Percentiles rank a stretch among this genome's conserved stretches.
These are phyloP conservation scores for Odontophorus gujanensis DNA, from an alignment of 2,113 vertebrate genomes.

Conservation along the genomic window DNA sequence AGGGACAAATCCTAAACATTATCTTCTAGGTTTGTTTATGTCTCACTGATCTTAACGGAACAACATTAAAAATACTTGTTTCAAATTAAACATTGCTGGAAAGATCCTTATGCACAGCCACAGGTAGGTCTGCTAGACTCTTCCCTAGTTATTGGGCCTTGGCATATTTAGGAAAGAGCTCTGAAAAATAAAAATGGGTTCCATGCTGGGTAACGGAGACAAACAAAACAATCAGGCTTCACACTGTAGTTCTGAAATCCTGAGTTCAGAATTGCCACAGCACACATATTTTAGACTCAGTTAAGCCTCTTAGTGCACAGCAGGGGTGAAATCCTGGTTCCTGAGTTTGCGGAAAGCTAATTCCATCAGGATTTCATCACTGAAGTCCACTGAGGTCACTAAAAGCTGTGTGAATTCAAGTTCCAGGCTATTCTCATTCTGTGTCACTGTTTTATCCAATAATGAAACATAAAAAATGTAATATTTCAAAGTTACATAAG, in stretches of 20 bases:
- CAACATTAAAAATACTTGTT: accelerated
- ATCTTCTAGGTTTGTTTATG: not conserved
- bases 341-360: not conserved
- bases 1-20: not conserved
- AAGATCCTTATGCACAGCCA: not conserved
- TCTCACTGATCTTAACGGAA: not conserved
- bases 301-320: not conserved
- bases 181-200: not conserved
- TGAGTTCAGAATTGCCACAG: not conserved
- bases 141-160: not conserved
- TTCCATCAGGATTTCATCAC: not conserved
- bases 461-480: not conserved
- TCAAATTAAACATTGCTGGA: not conserved
- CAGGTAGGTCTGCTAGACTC: not conserved
- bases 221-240: not conserved
- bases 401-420: not conserved
- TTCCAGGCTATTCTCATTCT: not conserved
- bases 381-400: not conserved
- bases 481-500: not conserved
- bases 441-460: not conserved
- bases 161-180: not conserved
- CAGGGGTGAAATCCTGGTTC: not conserved
- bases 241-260: not conserved
- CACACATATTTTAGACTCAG: not conserved
- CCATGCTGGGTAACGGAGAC: not conserved